phyloP scores from a whole-genome alignment of 64 coral and sea anemone genomes.

The Stylophora pistillata region DNA sequence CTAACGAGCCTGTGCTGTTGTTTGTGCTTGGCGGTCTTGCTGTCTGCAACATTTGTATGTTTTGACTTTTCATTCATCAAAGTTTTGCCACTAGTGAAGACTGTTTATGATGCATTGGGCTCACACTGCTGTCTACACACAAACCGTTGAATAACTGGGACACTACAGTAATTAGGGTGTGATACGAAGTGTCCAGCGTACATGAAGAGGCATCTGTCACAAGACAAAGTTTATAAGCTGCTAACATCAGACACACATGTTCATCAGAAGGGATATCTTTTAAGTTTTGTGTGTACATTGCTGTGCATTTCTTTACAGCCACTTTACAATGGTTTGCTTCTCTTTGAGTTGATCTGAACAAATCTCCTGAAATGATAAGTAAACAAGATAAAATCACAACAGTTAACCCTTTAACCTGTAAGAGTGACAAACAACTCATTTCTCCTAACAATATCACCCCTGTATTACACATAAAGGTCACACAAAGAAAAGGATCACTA shows the following conservation, averaged over 20 bases:
- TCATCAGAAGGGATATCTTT: background rate
- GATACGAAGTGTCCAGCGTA: background rate
- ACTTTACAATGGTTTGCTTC: background rate
- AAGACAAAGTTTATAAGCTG: conserved; percentile 18
- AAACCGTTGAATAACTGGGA: conserved; percentile 1
- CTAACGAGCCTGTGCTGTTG: too few species aligned
- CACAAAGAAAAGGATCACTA: too few species aligned
- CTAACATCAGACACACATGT: background rate
- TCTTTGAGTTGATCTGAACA: background rate
- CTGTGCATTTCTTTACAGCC: conserved; percentile 13
- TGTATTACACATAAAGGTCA: too few species aligned
- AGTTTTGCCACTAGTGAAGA: background rate
- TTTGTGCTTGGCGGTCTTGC: too few species aligned
- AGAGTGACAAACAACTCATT: too few species aligned
- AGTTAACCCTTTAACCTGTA: too few species aligned
- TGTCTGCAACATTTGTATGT: too few species aligned
- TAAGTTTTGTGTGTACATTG: background rate
- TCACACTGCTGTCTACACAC: background rate
- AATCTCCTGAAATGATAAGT: background rate
- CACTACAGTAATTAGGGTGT: background rate
- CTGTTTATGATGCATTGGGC: background rate
- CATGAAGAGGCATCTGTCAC: background rate
- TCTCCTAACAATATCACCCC: too few species aligned
- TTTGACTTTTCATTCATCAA: background rate
- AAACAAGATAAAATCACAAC: background rate